These are phyloP conservation scores for Otolemur garnettii DNA, from an alignment of 2,113 vertebrate genomes.

Conservation along the genomic window DNA sequence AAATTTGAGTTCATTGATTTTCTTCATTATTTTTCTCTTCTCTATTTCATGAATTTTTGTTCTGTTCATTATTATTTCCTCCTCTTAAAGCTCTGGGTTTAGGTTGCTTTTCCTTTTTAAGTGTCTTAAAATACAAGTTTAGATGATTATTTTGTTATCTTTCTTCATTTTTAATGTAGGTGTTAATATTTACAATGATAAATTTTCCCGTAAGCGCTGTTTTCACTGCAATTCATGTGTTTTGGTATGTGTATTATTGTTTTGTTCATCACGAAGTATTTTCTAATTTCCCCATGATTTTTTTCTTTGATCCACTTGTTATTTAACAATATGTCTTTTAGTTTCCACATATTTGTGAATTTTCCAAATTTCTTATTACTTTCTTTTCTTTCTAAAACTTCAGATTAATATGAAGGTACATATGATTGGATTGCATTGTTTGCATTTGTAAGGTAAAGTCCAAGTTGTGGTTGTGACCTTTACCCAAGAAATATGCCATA, in stretches of 20 bases:
- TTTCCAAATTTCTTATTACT: neutral
- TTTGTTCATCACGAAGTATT: neutral
- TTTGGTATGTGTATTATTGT: neutral
- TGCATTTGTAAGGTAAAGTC: too few relatives aligned
- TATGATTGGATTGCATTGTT: too few relatives aligned
- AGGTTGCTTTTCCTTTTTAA: neutral
- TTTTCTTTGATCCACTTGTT: conserved; percentile 22
- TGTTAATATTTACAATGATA: neutral
- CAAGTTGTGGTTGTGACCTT: too few relatives aligned
- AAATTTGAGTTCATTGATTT: neutral
- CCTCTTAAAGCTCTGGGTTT: neutral
- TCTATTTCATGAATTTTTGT: neutral
- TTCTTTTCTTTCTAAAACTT: too few relatives aligned
- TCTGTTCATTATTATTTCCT: neutral
- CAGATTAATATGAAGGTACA: too few relatives aligned
- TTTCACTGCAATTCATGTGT: neutral
- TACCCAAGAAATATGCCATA: too few relatives aligned
- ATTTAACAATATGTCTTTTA: neutral
- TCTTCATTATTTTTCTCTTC: neutral
- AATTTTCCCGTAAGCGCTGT: neutral
- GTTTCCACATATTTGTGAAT: neutral
- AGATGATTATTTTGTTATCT: neutral
- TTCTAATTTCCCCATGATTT: neutral
- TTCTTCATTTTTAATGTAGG: neutral
- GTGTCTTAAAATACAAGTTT: neutral